Percentiles rank a stretch among this genome's conserved stretches.
These are phyloP conservation scores for Ceratoteleas bidentatus DNA, from an alignment of 1,140 invertebrate species.

Conservation along the genomic window DNA sequence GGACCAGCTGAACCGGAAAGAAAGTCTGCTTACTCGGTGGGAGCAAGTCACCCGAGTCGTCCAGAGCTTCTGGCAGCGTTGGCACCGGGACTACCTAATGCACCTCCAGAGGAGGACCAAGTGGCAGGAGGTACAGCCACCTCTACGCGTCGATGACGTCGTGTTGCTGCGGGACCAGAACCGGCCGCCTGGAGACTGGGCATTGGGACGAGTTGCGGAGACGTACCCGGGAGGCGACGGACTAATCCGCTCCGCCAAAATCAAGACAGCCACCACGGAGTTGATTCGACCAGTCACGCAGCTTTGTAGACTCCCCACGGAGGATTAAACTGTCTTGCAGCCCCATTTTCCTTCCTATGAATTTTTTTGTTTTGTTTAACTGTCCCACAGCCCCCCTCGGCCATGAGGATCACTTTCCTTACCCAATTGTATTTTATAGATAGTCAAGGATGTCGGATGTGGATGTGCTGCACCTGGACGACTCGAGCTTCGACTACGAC, in stretches of 20 bases:
- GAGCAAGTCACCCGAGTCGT: too few relatives aligned
- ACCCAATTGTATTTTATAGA: too few relatives aligned
- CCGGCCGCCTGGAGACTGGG: background rate
- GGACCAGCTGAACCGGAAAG: constrained; percentile 2
- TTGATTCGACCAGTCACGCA: background rate
- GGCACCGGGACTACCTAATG: background rate
- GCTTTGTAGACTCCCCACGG: background rate
- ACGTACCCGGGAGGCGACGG: background rate
- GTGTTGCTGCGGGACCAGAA: background rate
- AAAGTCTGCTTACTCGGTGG: constrained; percentile 1
- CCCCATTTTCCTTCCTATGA: too few relatives aligned
- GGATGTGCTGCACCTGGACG: too few relatives aligned
- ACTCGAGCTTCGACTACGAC: too few relatives aligned
- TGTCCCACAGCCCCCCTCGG: too few relatives aligned
- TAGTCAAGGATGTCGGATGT: too few relatives aligned
- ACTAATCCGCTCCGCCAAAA: background rate
- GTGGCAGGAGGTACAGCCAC: background rate
- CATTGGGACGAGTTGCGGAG: background rate
- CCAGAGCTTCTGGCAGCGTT: constrained; percentile 3
- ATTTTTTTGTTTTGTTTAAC: too few relatives aligned
- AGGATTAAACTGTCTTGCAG: too few relatives aligned
- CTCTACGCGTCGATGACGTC: background rate
- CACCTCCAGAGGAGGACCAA: background rate
- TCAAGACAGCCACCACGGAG: background rate
- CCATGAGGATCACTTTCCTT: too few relatives aligned